Percentiles rank a stretch among this genome's conserved stretches.
Conservation (phyloP, 2,113 vertebrate genomes). For the Pandion haliaetus region DNA sequence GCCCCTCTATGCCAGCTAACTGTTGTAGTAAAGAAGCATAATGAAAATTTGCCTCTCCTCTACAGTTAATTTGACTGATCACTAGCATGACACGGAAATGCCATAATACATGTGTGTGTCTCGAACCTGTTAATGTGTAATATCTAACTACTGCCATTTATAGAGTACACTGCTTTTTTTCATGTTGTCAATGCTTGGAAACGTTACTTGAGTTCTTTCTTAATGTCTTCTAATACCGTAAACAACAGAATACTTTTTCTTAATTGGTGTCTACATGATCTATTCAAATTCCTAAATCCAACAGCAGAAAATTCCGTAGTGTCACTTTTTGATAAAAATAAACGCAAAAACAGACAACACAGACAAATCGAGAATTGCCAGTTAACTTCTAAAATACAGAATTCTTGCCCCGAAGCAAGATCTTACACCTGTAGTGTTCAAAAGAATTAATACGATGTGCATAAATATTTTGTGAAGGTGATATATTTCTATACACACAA, state of each 20-base stretch:
- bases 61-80: neutral
- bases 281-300: neutral
- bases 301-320: neutral
- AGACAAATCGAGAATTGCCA: neutral
- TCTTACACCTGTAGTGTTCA: neutral
- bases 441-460: neutral
- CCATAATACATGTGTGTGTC: rapidly evolving
- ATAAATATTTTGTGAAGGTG: neutral
- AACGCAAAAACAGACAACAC: neutral
- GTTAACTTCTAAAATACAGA: neutral
- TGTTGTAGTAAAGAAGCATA: neutral
- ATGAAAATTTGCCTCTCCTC: neutral
- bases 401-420: neutral
- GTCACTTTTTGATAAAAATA: neutral
- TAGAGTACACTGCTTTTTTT: neutral
- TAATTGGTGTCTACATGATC: rapidly evolving
- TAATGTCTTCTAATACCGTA: neutral
- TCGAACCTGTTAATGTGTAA: neutral
- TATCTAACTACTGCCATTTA: neutral
- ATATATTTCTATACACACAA: neutral
- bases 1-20: neutral
- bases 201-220: neutral
- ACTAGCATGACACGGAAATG: neutral
- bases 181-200: neutral
- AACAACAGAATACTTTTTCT: neutral